These are phyloP conservation scores for Anhinga rufa DNA, from an alignment of 2,113 vertebrate species.

Conservation along the genomic window DNA sequence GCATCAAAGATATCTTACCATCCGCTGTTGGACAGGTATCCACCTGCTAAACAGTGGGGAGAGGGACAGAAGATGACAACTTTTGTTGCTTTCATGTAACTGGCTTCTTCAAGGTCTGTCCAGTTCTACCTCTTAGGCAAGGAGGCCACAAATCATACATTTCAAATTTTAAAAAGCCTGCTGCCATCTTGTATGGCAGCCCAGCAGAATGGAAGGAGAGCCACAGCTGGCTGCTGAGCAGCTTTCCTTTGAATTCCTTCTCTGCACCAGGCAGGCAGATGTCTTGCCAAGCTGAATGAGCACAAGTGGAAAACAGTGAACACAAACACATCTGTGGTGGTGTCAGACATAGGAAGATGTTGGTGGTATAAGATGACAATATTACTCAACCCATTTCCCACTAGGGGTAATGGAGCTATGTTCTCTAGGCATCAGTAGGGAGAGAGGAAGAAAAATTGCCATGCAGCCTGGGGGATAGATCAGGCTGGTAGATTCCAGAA, in stretches of 20 bases:
- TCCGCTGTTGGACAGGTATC: not conserved
- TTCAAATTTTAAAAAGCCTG: not conserved
- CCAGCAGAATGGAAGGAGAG: not conserved
- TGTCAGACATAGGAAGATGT: not conserved
- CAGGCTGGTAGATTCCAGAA: not conserved
- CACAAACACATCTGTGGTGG: slow-evolving; percentile 27
- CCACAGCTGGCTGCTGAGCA: slow-evolving; percentile 17
- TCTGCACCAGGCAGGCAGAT: not conserved
- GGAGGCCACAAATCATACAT: not conserved
- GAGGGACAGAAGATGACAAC: not conserved
- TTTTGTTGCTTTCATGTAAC: not conserved
- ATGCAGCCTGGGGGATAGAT: not conserved
- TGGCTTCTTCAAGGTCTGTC: not conserved
- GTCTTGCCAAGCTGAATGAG: not conserved
- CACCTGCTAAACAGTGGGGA: not conserved
- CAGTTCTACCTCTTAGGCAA: not conserved
- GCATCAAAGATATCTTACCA: not conserved
- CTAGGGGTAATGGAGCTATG: not conserved
- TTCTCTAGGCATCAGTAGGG: not conserved
- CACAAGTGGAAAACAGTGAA: slow-evolving; percentile 4
- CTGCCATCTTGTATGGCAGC: not conserved
- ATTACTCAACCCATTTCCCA: not conserved
- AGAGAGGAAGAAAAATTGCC: not conserved
- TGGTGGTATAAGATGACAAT: not conserved
- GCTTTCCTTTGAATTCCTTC: not conserved